A percentile compares a stretch with the other conserved stretches of the same genome.
phyloP scores from a whole-genome alignment of 2,888 invertebrate genomes.

The Euphydryas editha region DNA sequence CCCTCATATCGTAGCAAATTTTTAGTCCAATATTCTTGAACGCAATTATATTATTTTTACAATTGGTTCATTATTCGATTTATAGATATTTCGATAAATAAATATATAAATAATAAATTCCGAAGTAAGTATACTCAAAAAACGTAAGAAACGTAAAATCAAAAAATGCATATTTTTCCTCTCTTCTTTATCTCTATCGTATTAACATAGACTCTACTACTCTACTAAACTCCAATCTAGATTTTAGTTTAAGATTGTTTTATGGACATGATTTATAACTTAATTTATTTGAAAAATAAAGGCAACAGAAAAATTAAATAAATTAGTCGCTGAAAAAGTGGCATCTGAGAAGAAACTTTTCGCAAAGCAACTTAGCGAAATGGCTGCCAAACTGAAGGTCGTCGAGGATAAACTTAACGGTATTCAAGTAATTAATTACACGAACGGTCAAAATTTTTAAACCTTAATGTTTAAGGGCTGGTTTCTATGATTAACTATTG shows the following conservation, averaged over 20 bases:
- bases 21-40: too few relatives aligned
- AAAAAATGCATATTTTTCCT: too few relatives aligned
- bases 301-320: constrained; percentile 55
- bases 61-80: too few relatives aligned
- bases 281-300: constrained; percentile 35
- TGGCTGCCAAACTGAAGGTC: constrained; percentile 54
- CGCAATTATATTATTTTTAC: too few relatives aligned
- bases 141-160: too few relatives aligned
- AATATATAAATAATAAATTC: too few relatives aligned
- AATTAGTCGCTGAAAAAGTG: constrained; percentile 57
- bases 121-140: too few relatives aligned
- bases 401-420: constrained; percentile 65
- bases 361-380: constrained; percentile 51
- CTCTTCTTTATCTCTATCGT: too few relatives aligned
- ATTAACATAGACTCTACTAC: too few relatives aligned
- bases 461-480: not conserved
- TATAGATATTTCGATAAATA: too few relatives aligned
- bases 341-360: constrained; percentile 55
- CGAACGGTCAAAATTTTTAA: not conserved
- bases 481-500: too few relatives aligned
- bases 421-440: constrained; percentile 37
- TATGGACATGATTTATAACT: not conserved
- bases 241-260: not conserved
- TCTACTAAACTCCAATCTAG: not conserved
- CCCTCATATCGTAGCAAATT: too few relatives aligned